Evolutionary conservation across 2,888 invertebrate species (phyloP).

Genomic region (Plebejus melissa): DNA sequence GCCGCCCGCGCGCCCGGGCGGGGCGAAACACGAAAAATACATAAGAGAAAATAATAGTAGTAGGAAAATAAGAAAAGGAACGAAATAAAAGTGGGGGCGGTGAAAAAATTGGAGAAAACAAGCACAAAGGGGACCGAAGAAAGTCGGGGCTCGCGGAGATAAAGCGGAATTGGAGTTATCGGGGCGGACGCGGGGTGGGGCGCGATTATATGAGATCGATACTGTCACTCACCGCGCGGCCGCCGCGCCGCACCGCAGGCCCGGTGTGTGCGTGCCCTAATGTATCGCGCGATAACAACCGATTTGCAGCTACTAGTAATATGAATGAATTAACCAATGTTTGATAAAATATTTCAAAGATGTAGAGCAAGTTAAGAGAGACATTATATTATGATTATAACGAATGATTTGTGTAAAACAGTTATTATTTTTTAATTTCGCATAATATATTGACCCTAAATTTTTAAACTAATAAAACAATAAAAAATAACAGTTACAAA

Average conservation of each 20-base stretch:
- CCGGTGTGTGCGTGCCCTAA: conserved; percentile 28
- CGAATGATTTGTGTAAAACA: too few relatives aligned
- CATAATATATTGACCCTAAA: too few relatives aligned
- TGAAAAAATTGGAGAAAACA: conserved; percentile 74
- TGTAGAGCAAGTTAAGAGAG: too few relatives aligned
- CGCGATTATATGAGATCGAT: conserved; percentile 74
- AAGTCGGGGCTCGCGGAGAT: conserved; percentile 69
- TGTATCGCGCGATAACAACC: not conserved
- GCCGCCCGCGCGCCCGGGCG: conserved; percentile 50
- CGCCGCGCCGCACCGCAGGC: conserved; percentile 38
- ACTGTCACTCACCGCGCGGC: conserved; percentile 63
- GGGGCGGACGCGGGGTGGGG: conserved; percentile 70
- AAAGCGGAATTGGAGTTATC: conserved; percentile 78
- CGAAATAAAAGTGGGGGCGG: conserved; percentile 70
- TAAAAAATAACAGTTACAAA: too few relatives aligned
- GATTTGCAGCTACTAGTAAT: not conserved
- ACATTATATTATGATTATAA: too few relatives aligned
- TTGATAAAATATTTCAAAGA: not conserved
- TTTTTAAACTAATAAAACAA: too few relatives aligned
- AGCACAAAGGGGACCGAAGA: conserved; percentile 75
- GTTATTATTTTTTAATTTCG: too few relatives aligned
- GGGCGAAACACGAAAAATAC: conserved; percentile 74
- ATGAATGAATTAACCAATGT: not conserved
- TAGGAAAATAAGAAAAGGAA: conserved; percentile 67
- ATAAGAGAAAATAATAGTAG: conserved; percentile 75